Evolutionary conservation across 2,113 vertebrate species (phyloP), one percentile per base, ranked within the genome.

Genomic region (Phyllostomus discolor): DNA sequence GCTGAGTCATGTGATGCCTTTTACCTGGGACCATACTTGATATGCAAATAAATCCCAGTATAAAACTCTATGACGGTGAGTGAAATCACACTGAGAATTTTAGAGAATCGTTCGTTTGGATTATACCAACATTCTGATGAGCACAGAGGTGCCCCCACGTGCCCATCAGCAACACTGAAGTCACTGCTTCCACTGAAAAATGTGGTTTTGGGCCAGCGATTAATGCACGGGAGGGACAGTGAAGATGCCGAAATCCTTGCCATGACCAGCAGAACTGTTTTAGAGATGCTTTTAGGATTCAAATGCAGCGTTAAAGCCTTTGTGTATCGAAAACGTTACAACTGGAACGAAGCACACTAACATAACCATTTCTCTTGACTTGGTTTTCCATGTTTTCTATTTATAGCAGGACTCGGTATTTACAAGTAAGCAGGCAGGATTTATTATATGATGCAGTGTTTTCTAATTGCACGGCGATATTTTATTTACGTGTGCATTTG

Each of bases 161-260:
- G 14, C 3, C 26, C 26, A 1, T 22, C 7, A 20, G n/a, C 9
- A 66, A 70, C 1, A 4, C 1, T 1, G 5, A 4, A 70, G 10
- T 19, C n/a, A 14, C 16, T 22, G 9, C 19, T 54, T 79, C 46
- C 28, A 73, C 2, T 19, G 72, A 38, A n/a, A 50, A 28, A 26
- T 4, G 15, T 6, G 20, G 3, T 46, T n/a, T 41, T 35, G 11
- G 48, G 38, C 48, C 2, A 10, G 38, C 24, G n/a, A 14, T 67
- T 15, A 50, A 16, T 79, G 7, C 48, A 28, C 8, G 83, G 3
- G 7, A 16, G 75, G 35, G 6, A 16, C 4, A 24, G 2, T 4
- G 57, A 81, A 16, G 33, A 50, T 12, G 10, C 0, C 57, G 38
- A 80, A 50, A 48, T 67, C 20, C 17, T 0, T n/a, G 9, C 43